Conservation (phyloP, 2,113 vertebrate genomes). For the Miniopterus natalensis region DNA sequence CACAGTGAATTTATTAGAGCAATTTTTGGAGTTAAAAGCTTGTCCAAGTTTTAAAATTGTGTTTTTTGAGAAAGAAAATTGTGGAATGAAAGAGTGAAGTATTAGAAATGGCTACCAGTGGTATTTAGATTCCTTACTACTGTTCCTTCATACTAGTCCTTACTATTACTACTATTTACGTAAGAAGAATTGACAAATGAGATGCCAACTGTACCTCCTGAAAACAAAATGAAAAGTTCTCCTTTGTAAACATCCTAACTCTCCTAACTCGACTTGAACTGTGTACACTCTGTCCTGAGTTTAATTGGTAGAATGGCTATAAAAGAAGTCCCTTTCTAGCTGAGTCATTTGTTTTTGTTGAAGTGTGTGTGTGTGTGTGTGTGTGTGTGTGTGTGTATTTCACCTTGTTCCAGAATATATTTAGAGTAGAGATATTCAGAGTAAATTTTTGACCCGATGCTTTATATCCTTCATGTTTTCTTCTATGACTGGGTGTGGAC, state of each 20-base stretch:
- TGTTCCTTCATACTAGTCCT: not conserved
- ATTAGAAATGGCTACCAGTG: not conserved
- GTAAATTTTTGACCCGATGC: not conserved
- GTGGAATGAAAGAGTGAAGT: not conserved
- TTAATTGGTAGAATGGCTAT: not conserved
- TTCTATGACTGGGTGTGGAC: not conserved
- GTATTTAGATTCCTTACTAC: not conserved
- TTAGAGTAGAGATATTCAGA: not conserved
- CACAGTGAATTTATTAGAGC: not conserved
- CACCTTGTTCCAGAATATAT: not conserved
- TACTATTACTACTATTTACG: not conserved
- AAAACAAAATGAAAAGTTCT: not conserved
- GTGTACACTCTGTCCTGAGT: not conserved
- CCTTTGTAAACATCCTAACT: not conserved
- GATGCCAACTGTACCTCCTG: not conserved
- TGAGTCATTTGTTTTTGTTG: not conserved
- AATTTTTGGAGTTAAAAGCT: not conserved
- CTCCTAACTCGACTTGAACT: not conserved
- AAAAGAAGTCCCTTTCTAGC: not conserved
- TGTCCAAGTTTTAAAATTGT: conserved; percentile 21
- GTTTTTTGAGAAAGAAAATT: conserved; percentile 33
- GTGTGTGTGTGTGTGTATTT: not conserved
- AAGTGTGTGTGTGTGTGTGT: not conserved
- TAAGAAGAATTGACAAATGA: not conserved
- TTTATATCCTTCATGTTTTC: not conserved